A percentile compares a stretch with the other conserved stretches of the same genome.
Conservation (phyloP, 2,113 vertebrate species). For the Charadrius vociferus region DNA sequence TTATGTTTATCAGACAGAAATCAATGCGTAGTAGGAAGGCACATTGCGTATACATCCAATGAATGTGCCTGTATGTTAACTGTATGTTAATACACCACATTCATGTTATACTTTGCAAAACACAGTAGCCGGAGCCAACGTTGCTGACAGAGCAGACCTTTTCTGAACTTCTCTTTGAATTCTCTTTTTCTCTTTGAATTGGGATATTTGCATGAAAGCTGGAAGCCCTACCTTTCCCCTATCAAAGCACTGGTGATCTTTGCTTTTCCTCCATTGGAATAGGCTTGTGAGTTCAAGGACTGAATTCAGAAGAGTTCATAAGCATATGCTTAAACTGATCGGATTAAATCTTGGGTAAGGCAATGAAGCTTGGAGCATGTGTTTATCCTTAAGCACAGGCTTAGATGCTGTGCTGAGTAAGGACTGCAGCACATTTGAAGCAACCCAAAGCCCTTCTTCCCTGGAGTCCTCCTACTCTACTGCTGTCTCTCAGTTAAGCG, state of each 20-base stretch:
- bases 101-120: neutral
- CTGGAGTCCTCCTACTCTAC: neutral
- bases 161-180: constrained; percentile 11
- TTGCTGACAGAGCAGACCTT: constrained; percentile 25
- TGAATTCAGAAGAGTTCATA: constrained; percentile 8
- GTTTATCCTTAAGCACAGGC: neutral
- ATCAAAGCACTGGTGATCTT: neutral
- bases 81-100: neutral
- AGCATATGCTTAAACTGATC: neutral
- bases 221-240: neutral
- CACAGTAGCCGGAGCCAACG: neutral
- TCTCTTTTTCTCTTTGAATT: neutral
- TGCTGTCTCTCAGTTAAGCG: neutral
- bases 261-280: neutral
- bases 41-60: neutral
- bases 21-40: neutral
- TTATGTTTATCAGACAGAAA: constrained; percentile 15
- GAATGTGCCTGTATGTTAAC: neutral
- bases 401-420: constrained; percentile 19
- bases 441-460: neutral
- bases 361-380: neutral
- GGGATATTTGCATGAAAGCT: constrained; percentile 5
- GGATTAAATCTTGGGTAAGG: neutral
- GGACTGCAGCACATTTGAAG: neutral
- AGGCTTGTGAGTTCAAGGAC: neutral